These are phyloP conservation scores for Capitulum mitella DNA, from an alignment of 2,888 invertebrate genomes.

Conservation along the genomic window DNA sequence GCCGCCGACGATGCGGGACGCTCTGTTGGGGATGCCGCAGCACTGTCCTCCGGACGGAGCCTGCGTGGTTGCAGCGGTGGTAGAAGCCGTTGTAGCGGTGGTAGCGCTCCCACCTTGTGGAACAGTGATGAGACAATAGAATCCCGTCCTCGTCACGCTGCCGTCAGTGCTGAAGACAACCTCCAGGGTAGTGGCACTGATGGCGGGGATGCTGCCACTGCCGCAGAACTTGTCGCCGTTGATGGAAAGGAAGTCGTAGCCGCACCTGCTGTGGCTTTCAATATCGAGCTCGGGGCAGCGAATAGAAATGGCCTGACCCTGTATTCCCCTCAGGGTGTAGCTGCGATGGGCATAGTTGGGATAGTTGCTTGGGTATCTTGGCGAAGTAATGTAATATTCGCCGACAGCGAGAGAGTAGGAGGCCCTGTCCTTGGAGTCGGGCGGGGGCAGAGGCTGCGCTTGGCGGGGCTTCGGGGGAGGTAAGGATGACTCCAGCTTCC, in stretches of 20 bases:
- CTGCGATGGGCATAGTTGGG: neutral
- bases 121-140: neutral
- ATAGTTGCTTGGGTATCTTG: neutral
- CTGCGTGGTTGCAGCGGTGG: neutral
- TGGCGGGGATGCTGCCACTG: neutral
- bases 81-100: neutral
- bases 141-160: neutral
- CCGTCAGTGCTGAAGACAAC: neutral
- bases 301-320: neutral
- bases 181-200: neutral
- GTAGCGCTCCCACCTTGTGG: neutral
- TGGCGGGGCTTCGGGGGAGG: neutral
- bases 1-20: conserved; percentile 11
- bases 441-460: neutral
- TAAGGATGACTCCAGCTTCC: neutral
- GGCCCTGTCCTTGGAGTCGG: neutral
- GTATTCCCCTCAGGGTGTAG: neutral
- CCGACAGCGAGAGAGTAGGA: neutral
- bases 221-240: neutral
- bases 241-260: neutral
- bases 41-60: neutral
- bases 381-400: neutral
- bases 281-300: neutral
- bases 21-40: neutral
- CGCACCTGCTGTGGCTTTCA: neutral